A percentile compares a stretch with the other conserved stretches of the same genome.
Conservation (phyloP, 1,140 invertebrate genomes). For the Caerostris darwini region DNA sequence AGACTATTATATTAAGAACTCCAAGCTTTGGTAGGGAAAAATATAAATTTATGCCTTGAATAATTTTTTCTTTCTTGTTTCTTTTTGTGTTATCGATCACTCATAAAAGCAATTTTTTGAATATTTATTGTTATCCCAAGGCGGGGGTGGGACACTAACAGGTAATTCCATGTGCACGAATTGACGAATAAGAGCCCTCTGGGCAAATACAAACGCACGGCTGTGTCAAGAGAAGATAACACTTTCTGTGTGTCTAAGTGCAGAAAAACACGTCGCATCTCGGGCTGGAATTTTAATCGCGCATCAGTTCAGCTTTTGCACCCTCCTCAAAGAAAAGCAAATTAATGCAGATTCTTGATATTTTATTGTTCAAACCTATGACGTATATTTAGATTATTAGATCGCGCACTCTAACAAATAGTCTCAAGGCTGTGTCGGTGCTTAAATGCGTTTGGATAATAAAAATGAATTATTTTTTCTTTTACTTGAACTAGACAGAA, state of each 20-base stretch:
- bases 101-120: background rate
- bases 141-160: background rate
- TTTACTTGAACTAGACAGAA: no score
- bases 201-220: background rate
- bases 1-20: no score
- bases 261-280: background rate
- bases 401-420: no score
- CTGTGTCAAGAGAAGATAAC: slow-evolving; percentile 38
- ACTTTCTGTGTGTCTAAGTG: background rate
- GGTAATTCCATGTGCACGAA: background rate
- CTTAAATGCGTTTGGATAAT: no score
- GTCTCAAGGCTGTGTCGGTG: no score
- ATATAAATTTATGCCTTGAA: no score
- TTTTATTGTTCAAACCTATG: background rate
- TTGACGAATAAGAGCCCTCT: background rate
- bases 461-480: no score
- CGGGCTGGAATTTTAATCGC: background rate
- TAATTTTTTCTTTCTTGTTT: no score
- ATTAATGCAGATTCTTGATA: background rate
- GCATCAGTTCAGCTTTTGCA: background rate
- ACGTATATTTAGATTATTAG: background rate
- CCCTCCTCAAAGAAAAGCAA: background rate
- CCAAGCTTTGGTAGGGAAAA: no score
- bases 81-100: background rate
- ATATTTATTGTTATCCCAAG: slow-evolving; percentile 9